phyloP scores from a whole-genome alignment of 2,888 invertebrate species.

The Ochropleura plecta region DNA sequence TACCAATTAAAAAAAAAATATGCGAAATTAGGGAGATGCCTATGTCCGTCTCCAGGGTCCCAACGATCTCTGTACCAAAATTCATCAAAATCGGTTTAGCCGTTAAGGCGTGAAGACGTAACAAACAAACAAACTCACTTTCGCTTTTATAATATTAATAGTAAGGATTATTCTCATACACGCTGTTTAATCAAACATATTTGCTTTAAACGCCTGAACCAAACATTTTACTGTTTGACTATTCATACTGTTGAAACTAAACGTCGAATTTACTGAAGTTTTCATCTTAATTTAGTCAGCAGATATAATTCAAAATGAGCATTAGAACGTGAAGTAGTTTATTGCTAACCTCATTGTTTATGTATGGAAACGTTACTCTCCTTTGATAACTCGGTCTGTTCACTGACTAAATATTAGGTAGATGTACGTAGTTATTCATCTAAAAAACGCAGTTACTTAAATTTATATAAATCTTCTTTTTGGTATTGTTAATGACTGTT shows the following conservation, averaged over 20 bases:
- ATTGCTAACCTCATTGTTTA: conserved; percentile 25
- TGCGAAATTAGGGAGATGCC: too few relatives aligned
- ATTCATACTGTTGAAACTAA: neutral
- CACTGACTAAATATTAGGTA: conserved; percentile 25
- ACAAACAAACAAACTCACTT: too few relatives aligned
- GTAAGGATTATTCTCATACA: too few relatives aligned
- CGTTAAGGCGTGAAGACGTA: too few relatives aligned
- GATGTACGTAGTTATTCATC: neutral
- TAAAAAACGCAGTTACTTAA: neutral
- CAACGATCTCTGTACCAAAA: too few relatives aligned
- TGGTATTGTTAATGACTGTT: too few relatives aligned
- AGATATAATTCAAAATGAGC: conserved; percentile 23
- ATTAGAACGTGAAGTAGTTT: conserved; percentile 24
- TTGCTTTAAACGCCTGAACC: neutral
- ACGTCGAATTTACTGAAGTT: conserved; percentile 7
- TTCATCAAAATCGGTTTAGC: too few relatives aligned
- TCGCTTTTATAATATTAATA: too few relatives aligned
- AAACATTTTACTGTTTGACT: neutral
- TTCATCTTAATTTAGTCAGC: conserved; percentile 9
- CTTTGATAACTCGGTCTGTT: conserved; percentile 16
- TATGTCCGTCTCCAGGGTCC: too few relatives aligned
- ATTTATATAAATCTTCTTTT: too few relatives aligned
- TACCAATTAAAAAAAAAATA: too few relatives aligned
- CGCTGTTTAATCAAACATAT: too few relatives aligned
- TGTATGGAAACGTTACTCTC: conserved; percentile 24